phyloP scores from a whole-genome alignment of 2,113 vertebrate species.

The Dasyurus viverrinus region DNA sequence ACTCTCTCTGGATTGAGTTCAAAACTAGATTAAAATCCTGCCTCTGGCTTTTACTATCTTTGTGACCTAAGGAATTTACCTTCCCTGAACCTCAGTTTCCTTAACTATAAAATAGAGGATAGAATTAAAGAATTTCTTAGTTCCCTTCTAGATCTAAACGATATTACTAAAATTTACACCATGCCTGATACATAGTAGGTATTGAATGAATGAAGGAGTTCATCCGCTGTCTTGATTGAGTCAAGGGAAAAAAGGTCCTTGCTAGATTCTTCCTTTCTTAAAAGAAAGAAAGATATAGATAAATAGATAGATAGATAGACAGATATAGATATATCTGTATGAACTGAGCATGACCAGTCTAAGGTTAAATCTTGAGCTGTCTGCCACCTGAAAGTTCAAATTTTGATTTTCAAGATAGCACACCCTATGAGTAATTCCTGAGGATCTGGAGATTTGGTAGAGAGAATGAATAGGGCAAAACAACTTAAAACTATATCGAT shows the following conservation, averaged over 20 bases:
- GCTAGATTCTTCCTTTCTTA: constrained; percentile 49
- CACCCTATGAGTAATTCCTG: background rate
- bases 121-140: background rate
- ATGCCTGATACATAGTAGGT: background rate
- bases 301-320: no score
- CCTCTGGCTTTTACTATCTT: background rate
- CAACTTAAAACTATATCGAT: constrained; percentile 41
- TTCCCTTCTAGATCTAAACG: background rate
- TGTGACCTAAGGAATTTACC: background rate
- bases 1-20: background rate
- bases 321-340: constrained; percentile 44
- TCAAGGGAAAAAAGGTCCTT: constrained; percentile 70
- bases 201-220: constrained; percentile 30
- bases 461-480: background rate
- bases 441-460: background rate
- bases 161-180: background rate
- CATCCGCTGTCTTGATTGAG: constrained; percentile 65
- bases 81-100: background rate
- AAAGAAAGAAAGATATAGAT: background rate
- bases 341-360: constrained; percentile 46
- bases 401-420: background rate
- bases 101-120: background rate
- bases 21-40: background rate
- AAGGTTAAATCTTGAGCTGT: constrained; percentile 29
- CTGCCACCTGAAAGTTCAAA: background rate